Conservation (phyloP, 1,140 invertebrate genomes). For the Gonatopus flavifemur region DNA sequence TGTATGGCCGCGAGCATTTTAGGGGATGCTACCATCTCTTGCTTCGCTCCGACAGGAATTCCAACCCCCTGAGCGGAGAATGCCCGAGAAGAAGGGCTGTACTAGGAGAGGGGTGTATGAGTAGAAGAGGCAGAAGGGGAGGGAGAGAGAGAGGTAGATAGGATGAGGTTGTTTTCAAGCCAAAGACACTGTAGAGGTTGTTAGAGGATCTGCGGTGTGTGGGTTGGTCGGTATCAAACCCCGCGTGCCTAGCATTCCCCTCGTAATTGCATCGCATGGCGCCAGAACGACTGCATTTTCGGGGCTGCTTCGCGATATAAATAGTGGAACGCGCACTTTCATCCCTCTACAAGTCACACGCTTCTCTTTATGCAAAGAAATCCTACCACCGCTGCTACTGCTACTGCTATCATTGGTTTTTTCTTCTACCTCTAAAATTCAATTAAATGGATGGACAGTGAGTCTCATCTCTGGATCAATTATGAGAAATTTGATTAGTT, state of each 20-base stretch:
- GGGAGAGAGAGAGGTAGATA: constrained; percentile 26
- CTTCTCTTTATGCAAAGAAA: neutral
- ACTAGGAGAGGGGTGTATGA: constrained; percentile 11
- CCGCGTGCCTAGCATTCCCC: constrained; percentile 49
- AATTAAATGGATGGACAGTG: too few relatives aligned
- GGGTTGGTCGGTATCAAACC: constrained; percentile 41
- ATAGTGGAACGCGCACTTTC: constrained; percentile 34
- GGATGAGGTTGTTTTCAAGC: constrained; percentile 38
- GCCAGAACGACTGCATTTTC: constrained; percentile 51
- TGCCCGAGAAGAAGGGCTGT: constrained; percentile 1
- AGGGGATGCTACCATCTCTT: constrained; percentile 20
- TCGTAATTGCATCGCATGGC: constrained; percentile 51
- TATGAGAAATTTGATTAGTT: too few relatives aligned
- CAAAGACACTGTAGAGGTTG: constrained; percentile 31
- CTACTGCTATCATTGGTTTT: too few relatives aligned
- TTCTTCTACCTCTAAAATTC: too few relatives aligned
- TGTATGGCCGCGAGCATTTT: too few relatives aligned
- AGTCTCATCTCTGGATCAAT: too few relatives aligned
- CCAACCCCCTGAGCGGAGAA: constrained; percentile 18
- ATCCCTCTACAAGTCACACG: neutral
- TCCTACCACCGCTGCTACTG: too few relatives aligned
- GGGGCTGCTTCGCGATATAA: constrained; percentile 34
- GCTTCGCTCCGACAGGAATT: constrained; percentile 35
- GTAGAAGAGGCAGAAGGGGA: constrained; percentile 6
- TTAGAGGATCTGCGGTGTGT: constrained; percentile 20